These are phyloP conservation scores for Nanorana parkeri DNA, from an alignment of 2,113 vertebrate genomes.

Conservation along the genomic window DNA sequence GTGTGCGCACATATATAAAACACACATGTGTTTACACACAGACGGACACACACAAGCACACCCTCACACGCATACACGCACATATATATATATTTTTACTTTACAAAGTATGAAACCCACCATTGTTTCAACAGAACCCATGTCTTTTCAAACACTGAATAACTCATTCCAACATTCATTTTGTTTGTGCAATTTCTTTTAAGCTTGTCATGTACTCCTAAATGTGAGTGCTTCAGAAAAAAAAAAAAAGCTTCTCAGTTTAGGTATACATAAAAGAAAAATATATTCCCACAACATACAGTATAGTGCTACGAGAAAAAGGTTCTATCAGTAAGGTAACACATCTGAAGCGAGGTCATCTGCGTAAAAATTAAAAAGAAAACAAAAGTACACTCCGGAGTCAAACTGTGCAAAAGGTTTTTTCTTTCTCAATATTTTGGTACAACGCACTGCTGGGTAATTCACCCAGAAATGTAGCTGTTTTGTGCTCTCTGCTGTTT, in stretches of 20 bases:
- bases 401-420: slow-evolving; percentile 83
- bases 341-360: slow-evolving; percentile 84
- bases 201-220: slow-evolving; percentile 89
- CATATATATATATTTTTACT: slow-evolving; percentile 66
- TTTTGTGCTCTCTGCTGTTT: slow-evolving; percentile 62
- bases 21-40: slow-evolving; percentile 16
- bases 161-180: slow-evolving; percentile 93
- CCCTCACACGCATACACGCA: slow-evolving; percentile 21
- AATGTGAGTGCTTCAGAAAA: slow-evolving; percentile 86
- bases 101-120: slow-evolving; percentile 86
- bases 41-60: slow-evolving; percentile 27
- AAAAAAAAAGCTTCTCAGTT: slow-evolving; percentile 74
- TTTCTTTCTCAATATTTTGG: slow-evolving; percentile 68
- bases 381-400: slow-evolving; percentile 82
- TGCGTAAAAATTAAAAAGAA: slow-evolving; percentile 78
- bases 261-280: slow-evolving; percentile 80
- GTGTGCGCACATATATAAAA: slow-evolving; percentile 30
- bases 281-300: slow-evolving; percentile 81
- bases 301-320: slow-evolving; percentile 96
- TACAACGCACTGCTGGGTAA: slow-evolving; percentile 62
- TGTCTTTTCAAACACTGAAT: slow-evolving; percentile 87
- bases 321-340: slow-evolving; percentile 86
- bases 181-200: slow-evolving; percentile 90
- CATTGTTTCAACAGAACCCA: slow-evolving; percentile 76
- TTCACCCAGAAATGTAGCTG: slow-evolving; percentile 61